Base-by-base conservation (phyloP, 1,140 invertebrate genomes). In the Dendrolimus punctatus region DNA sequence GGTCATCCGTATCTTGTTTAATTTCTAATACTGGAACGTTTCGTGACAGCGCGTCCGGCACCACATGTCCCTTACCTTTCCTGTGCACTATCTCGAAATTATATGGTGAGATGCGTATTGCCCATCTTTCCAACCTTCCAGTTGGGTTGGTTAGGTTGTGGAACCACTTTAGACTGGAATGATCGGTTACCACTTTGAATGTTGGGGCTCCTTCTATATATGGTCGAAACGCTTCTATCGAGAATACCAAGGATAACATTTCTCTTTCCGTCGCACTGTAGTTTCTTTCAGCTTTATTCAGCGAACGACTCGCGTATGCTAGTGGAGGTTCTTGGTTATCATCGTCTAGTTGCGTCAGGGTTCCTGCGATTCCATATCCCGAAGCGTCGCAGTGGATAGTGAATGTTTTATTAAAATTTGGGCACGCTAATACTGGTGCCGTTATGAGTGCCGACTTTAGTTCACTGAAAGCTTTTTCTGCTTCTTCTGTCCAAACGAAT, bases 251-350 rank as follows among this genome's bases (percentile, higher is more conserved):
- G 7, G 80, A 83, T 39, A 89, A 61, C 23, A 74, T 68, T 74
- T 89, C 88, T 51, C 73, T 55, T 64, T 89, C 84, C 0, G 78
- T 77, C n/a, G 71, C 72, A 0, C 57, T n/a, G 58, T 86, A 89
- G 9, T 77, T 76, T 6, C 50, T 55, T 69, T 90, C 87, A 0
- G 63, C 54, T 5, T 57, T 53, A 39, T 51, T 71, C 8, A 90
- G 51, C 45, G 66, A 70, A 9, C 71, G 53, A 47, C 85, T 85
- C 5, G 73, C 60, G 58, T 76, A 88, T 3, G 68, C 67, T 4
- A 81, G 61, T 2, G 71, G 64, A n/a, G n/a, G n/a, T 10, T 53
- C 46, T n/a, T 79, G 65, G 3, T 47, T 39, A 0, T 55, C 62
- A 3, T 74, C 64, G 4, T 57, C 8, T 8, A 65, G 62, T 54